These are phyloP conservation scores for Psittacula echo DNA, from an alignment of 2,797 vertebrate genomes.

Conservation along the genomic window DNA sequence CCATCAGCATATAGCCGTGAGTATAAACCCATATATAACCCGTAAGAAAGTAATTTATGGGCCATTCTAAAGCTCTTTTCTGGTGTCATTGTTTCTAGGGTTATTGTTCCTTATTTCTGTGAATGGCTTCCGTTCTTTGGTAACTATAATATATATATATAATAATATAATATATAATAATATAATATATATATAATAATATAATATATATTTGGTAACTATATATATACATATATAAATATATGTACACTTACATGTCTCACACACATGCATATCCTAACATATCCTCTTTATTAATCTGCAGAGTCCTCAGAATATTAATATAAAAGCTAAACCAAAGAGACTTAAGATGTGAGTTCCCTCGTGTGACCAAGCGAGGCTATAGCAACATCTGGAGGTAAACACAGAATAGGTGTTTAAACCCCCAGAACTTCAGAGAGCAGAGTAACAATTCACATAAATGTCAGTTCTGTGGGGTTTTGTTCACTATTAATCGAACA, in stretches of 20 bases:
- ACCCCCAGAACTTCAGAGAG: neutral
- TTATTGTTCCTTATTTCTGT: neutral
- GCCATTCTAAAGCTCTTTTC: neutral
- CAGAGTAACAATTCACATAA: neutral
- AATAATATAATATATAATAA: no score
- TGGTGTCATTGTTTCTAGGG: neutral
- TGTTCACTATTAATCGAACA: neutral
- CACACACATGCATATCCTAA: neutral
- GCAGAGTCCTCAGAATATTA: neutral
- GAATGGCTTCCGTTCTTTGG: neutral
- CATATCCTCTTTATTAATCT: neutral
- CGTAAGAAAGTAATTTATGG: neutral
- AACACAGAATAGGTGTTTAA: neutral
- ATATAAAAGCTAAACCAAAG: neutral
- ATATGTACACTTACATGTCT: neutral
- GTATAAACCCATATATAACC: neutral
- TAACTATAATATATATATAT: neutral
- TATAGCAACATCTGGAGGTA: neutral
- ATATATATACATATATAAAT: neutral
- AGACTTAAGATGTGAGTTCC: neutral
- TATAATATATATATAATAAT: no score
- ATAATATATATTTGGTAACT: no score
- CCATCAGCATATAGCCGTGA: neutral
- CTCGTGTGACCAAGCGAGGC: constrained; percentile 38
- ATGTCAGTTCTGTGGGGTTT: neutral